phyloP scores from a whole-genome alignment of 2,113 vertebrate species.

The Ancistrus triradiatus region DNA sequence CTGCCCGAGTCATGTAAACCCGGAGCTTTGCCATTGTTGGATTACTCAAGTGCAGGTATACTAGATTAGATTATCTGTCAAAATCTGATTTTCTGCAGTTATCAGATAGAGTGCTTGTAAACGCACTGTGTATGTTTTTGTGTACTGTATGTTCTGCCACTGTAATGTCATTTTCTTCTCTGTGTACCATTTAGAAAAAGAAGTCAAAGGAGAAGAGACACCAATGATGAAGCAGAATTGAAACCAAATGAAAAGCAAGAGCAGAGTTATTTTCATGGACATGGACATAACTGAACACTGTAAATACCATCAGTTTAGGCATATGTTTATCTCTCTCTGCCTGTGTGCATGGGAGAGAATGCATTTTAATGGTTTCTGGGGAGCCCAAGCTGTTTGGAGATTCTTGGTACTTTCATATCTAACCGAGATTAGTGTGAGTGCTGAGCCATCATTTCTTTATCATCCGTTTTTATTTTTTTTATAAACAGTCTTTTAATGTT shows the following conservation, averaged over 20 bases:
- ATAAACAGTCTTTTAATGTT: too few species aligned
- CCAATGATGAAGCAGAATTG: neutral
- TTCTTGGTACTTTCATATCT: neutral
- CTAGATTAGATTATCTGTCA: too few species aligned
- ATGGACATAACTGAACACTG: neutral
- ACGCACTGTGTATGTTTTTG: too few species aligned
- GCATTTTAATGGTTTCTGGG: neutral
- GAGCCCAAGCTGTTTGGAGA: neutral
- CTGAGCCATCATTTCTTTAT: neutral
- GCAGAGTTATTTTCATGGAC: neutral
- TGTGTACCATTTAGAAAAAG: constrained; percentile 35
- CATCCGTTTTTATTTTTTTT: neutral
- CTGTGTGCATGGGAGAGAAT: neutral
- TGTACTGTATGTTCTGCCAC: too few species aligned
- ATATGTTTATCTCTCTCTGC: neutral
- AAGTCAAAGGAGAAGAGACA: constrained; percentile 22
- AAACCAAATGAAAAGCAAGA: neutral
- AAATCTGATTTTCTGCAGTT: too few species aligned
- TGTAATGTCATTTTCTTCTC: too few species aligned
- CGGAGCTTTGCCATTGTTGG: too few species aligned
- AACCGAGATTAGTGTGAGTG: too few species aligned
- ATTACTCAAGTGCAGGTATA: too few species aligned
- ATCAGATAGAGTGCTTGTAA: too few species aligned
- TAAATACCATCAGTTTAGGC: neutral
- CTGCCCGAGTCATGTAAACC: too few species aligned